Base-by-base conservation (phyloP, 2,797 vertebrate genomes). In the Ctenosaura bakeri region DNA sequence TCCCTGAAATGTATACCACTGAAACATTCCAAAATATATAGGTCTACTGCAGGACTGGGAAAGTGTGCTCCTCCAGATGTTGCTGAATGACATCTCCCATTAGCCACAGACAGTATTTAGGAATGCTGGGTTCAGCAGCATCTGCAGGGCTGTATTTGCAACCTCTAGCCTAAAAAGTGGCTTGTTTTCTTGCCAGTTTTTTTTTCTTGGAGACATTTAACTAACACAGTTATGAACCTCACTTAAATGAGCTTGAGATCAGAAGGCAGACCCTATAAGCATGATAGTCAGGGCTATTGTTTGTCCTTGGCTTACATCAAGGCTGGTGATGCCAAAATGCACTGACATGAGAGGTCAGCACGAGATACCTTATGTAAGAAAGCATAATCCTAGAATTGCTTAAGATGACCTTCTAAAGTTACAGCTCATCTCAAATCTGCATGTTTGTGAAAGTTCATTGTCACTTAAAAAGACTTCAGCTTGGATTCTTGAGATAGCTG, bases 331-430 rank as follows among this genome's bases (percentile, higher is more conserved):
- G 29, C 24, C 13, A 38, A 54, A 56, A 32, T 84, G 83, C 52
- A 29, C 13, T 18, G 13, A 54, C 1, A 4, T 7, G 6, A 74
- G 24, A 26, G 46, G 42, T 42, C 54, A 22, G 10, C 13, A 46
- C 78, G 24, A 76, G 38, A 26, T 8, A 42, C 52, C 52, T 89
- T 92, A 89, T 81, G 50, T 59, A 69, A 77, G 86, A 54, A 92
- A 90, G 71, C 29, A 73, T 59, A 24, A 76, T 90, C 54, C 71
- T 66, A 26, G 14, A 77, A 20, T 35, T 64, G 46, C 83, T 88
- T 85, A n/a, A 50, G 20, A 10, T 78, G 79, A 88, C 83, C 89
- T 83, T 88, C 87, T 89, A 88, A 83, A 71, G n/a, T 88, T 83
- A 83, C 89, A 85, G 82, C n/a, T 90, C 80, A 82, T 29, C 79